Evolutionary conservation across 2,113 vertebrate genomes (phyloP).

Genomic region (Siniperca knerii): DNA sequence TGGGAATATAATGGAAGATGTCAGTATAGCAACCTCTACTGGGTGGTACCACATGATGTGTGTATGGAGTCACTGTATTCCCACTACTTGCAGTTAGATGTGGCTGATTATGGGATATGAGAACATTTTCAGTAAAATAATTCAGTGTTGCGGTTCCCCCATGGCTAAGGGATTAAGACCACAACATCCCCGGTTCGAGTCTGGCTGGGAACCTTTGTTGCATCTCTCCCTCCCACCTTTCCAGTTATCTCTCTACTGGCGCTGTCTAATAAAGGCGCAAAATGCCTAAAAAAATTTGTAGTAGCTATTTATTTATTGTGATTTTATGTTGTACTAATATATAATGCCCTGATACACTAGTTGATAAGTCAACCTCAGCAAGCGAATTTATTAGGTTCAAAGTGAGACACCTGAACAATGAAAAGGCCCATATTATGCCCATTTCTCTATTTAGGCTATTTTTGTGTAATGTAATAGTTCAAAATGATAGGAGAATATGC

Average conservation of each 20-base stretch:
- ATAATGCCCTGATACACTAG: background rate
- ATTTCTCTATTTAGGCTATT: background rate
- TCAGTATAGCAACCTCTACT: background rate
- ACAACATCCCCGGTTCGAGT: background rate
- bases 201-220: background rate
- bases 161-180: background rate
- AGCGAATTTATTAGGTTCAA: background rate
- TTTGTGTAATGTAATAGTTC: background rate
- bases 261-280: background rate
- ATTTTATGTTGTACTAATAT: background rate
- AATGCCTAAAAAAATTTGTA: background rate
- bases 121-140: background rate
- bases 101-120: constrained; percentile 1
- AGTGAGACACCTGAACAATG: background rate
- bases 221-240: background rate
- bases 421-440: background rate
- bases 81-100: background rate
- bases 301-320: background rate
- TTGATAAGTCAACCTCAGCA: too few species aligned
- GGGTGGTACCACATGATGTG: background rate
- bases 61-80: constrained; percentile 18
- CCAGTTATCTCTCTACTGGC: background rate
- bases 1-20: constrained; percentile 8
- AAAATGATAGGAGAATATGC: too few species aligned
- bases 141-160: background rate